Evolutionary conservation across 2,888 invertebrate species (phyloP), one percentile per base, ranked within the genome.

Genomic region (Eremobia ochroleuca): DNA sequence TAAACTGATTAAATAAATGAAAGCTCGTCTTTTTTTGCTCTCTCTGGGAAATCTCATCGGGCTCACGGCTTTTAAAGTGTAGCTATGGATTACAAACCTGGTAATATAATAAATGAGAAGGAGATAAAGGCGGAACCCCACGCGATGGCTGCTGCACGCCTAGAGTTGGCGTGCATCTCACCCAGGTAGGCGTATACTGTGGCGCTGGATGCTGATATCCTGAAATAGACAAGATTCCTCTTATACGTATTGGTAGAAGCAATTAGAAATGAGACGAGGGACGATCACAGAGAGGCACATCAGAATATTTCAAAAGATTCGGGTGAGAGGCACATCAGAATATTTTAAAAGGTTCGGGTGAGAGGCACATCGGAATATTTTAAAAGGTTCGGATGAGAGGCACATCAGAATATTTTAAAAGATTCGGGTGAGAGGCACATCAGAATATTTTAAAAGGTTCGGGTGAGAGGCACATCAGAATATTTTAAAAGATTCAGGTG

Each of bases 161-260:
- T 94, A 0, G 93, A 89, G 75, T 92, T 93, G 0, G 96, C 95
- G 88, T 97, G 97, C 93, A 97, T 97, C 85, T 97, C 97, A 0
- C 97, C 97, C 15, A 97, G 89, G 79, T 97, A 96, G 11, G 97
- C 97, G 89, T 97, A 97, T 0, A 97, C 97, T 8, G 97, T 97
- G 0, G 97, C 97, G 87, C 97, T 96, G 0, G 97, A 97, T 0
- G 96, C 96, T 65, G 97, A 97, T 59, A 96, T 93, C 2, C 96
- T 97, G 91, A 0, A 92, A 15, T 4, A 76, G 55, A 76, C 8
- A 13, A 34, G 2, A 34, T 28, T 31, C 1, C 5, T 81, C 13
- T 64, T 34, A 15, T 15, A 6, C 18, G 8, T 28, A 34, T 8
- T 76, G 15, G 3, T 43, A 18, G 13, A n/a, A n/a, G 4, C 6